Evolutionary conservation across 2,797 vertebrate genomes (phyloP).

Genomic region (Eospalax fontanierii): DNA sequence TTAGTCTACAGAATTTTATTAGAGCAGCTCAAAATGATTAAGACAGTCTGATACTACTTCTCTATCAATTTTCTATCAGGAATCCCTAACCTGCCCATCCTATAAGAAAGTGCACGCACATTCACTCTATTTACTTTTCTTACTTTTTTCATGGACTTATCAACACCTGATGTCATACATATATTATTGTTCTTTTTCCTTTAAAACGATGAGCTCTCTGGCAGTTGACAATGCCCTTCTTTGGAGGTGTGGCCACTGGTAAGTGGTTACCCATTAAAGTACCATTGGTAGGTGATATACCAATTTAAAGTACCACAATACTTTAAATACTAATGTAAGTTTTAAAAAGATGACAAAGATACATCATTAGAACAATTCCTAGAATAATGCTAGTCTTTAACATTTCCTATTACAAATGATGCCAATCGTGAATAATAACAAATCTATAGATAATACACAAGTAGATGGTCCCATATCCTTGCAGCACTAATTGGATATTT

Average conservation of each 20-base stretch:
- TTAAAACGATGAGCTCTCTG: background rate
- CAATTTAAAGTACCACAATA: too few species aligned
- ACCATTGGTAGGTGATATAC: too few species aligned
- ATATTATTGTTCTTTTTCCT: background rate
- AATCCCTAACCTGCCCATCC: background rate
- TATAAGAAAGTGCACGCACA: background rate
- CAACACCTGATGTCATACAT: background rate
- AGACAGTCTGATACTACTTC: background rate
- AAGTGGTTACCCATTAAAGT: too few species aligned
- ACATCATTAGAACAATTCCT: conserved; percentile 43
- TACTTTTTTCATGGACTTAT: conserved; percentile 1
- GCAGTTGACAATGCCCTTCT: background rate
- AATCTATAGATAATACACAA: background rate
- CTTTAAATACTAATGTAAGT: conserved; percentile 65
- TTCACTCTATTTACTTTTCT: background rate
- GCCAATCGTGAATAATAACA: conserved; percentile 52
- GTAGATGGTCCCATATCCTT: background rate
- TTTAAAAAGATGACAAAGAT: conserved; percentile 59
- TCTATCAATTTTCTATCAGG: background rate
- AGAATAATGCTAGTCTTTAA: conserved; percentile 61
- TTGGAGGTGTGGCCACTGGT: background rate
- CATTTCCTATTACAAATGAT: conserved; percentile 51
- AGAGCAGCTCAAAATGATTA: background rate
- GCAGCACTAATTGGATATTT: too few species aligned
- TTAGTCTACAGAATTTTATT: background rate